Conservation (phyloP, 2,888 invertebrate species). For the Pammene aurita region DNA sequence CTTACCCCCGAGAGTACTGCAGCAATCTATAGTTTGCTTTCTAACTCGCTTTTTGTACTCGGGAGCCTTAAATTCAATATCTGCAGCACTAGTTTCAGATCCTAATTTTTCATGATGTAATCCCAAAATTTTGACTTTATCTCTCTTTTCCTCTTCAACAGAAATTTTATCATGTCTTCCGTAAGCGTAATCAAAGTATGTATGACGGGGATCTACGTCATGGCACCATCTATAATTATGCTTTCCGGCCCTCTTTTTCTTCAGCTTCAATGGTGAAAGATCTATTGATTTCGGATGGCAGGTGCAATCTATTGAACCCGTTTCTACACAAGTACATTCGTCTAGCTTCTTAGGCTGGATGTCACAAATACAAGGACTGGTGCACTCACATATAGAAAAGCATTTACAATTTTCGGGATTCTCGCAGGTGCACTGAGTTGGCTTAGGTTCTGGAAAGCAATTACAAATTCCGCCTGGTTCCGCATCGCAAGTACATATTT, state of each 20-base stretch:
- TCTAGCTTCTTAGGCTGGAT: constrained; percentile 48
- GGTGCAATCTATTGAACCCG: constrained; percentile 53
- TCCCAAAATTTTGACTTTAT: constrained; percentile 66
- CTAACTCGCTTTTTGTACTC: constrained; percentile 61
- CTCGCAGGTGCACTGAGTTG: constrained; percentile 61
- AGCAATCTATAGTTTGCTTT: constrained; percentile 73
- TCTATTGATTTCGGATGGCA: constrained; percentile 51
- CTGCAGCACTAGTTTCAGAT: constrained; percentile 53
- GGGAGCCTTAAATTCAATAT: constrained; percentile 56
- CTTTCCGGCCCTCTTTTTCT: constrained; percentile 66
- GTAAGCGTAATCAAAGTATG: constrained; percentile 73
- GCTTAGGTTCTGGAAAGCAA: constrained; percentile 60
- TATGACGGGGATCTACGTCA: constrained; percentile 71
- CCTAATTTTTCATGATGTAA: constrained; percentile 53
- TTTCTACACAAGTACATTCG: constrained; percentile 61
- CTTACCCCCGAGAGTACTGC: constrained; percentile 75
- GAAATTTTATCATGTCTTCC: constrained; percentile 65
- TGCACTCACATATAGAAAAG: constrained; percentile 62
- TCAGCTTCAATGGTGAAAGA: constrained; percentile 54
- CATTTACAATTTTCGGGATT: constrained; percentile 69
- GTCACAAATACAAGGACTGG: constrained; percentile 67
- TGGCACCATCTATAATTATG: constrained; percentile 75
- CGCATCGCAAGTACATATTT: constrained; percentile 59
- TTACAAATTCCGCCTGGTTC: constrained; percentile 52
- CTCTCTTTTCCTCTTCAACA: constrained; percentile 53